Percentiles rank a stretch among this genome's conserved stretches.
Conservation (phyloP, 2,113 vertebrate species). For the Albula glossodonta region DNA sequence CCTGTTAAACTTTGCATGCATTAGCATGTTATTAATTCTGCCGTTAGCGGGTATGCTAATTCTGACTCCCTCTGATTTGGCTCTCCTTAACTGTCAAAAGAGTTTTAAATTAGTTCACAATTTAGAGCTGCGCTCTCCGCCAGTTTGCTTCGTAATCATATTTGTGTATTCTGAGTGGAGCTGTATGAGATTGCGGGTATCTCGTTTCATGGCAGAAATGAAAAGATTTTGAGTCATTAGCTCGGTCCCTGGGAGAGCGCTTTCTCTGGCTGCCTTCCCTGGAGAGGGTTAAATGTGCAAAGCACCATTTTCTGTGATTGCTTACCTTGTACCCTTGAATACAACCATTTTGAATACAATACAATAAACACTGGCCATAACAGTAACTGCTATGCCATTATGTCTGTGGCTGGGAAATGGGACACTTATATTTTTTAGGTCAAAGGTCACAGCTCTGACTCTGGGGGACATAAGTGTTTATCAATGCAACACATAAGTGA, state of each 20-base stretch:
- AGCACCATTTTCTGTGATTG: slow-evolving; percentile 10
- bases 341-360: neutral
- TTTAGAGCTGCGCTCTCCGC: neutral
- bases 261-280: neutral
- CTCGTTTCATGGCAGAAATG: neutral
- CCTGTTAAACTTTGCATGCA: neutral
- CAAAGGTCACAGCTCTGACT: too few relatives aligned
- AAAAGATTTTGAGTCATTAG: neutral
- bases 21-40: neutral
- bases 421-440: neutral
- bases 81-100: slow-evolving; percentile 4
- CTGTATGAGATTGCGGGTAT: neutral
- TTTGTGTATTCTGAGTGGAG: neutral
- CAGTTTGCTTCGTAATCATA: neutral
- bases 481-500: too few relatives aligned
- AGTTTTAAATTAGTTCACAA: neutral
- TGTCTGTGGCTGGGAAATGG: neutral
- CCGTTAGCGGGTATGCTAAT: neutral
- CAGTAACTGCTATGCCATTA: neutral
- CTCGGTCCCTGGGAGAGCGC: neutral
- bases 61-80: neutral
- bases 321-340: neutral
- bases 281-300: slow-evolving; percentile 14
- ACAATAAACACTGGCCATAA: neutral
- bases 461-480: too few relatives aligned